Conservation (phyloP, 2,888 invertebrate species). For the Orthonevra nobilis region DNA sequence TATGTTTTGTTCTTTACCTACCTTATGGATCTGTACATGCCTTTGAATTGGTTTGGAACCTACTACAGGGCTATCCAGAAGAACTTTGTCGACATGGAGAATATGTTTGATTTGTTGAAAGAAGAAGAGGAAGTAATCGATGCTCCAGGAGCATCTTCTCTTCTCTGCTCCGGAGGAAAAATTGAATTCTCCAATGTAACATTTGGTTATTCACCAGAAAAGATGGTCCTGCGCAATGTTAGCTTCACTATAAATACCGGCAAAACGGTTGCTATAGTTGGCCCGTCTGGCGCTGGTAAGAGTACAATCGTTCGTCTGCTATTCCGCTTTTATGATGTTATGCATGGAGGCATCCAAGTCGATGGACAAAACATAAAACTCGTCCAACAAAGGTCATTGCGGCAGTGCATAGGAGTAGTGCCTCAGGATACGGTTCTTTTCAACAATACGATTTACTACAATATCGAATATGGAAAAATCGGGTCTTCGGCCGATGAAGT, state of each 20-base stretch:
- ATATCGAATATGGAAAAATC: conserved; percentile 95
- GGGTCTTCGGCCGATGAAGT: conserved; percentile 90
- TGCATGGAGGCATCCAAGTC: conserved; percentile 91
- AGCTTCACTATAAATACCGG: conserved; percentile 91
- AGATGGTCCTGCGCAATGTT: conserved; percentile 87
- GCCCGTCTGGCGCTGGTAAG: conserved; percentile 95
- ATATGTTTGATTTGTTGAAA: conserved; percentile 97
- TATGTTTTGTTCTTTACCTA: conserved; percentile 98
- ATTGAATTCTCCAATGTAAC: conserved; percentile 95
- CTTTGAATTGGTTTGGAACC: conserved; percentile 98
- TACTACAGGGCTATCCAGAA: conserved; percentile 98
- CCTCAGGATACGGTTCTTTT: conserved; percentile 98
- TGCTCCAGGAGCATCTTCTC: conserved; percentile 87
- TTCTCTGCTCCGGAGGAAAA: conserved; percentile 83
- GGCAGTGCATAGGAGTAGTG: conserved; percentile 94
- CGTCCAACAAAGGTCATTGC: conserved; percentile 91
- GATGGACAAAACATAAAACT: conserved; percentile 94
- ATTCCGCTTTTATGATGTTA: conserved; percentile 97
- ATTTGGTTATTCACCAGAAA: conserved; percentile 92
- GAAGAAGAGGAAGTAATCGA: conserved; percentile 94
- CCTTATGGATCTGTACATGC: conserved; percentile 95
- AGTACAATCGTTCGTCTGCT: conserved; percentile 96
- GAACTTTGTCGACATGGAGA: conserved; percentile 99
- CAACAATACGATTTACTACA: conserved; percentile 95
- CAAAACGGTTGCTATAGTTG: conserved; percentile 92